Evolutionary conservation across 2,797 vertebrate genomes (phyloP).

Genomic region (Pseudopleuronectes americanus): DNA sequence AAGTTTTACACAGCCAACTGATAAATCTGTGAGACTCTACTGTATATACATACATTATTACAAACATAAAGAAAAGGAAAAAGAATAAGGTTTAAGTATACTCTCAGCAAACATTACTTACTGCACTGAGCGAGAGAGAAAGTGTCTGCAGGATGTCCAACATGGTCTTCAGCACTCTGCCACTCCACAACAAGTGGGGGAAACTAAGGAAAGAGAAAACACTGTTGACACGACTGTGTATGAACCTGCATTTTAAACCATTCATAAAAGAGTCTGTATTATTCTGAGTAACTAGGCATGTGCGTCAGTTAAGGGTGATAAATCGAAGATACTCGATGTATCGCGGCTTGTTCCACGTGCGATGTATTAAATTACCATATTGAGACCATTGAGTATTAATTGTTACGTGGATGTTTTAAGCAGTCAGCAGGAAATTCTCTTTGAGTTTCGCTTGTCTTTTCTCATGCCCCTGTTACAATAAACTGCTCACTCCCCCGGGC

Average conservation of each 20-base stretch:
- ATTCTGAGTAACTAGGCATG: not conserved
- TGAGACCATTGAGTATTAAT: too few relatives aligned
- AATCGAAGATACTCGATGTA: too few relatives aligned
- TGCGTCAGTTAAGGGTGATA: not conserved
- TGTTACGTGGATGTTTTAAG: too few relatives aligned
- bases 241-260: not conserved
- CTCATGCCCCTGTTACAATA: too few relatives aligned
- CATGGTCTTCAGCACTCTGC: conserved; percentile 95
- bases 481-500: too few relatives aligned
- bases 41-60: not conserved
- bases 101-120: conserved; percentile 68
- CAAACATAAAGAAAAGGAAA: not conserved
- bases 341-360: too few relatives aligned
- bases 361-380: too few relatives aligned
- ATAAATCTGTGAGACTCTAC: too few relatives aligned
- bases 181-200: conserved; percentile 95
- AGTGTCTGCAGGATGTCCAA: conserved; percentile 96
- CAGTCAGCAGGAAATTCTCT: too few relatives aligned
- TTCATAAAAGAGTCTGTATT: not conserved
- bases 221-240: not conserved
- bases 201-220: conserved; percentile 80
- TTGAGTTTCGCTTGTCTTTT: too few relatives aligned
- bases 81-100: not conserved
- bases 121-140: conserved; percentile 92
- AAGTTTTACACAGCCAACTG: too few relatives aligned